Evolutionary conservation across 2,888 invertebrate species (phyloP).

Genomic region (Drosophila kokeensis): DNA sequence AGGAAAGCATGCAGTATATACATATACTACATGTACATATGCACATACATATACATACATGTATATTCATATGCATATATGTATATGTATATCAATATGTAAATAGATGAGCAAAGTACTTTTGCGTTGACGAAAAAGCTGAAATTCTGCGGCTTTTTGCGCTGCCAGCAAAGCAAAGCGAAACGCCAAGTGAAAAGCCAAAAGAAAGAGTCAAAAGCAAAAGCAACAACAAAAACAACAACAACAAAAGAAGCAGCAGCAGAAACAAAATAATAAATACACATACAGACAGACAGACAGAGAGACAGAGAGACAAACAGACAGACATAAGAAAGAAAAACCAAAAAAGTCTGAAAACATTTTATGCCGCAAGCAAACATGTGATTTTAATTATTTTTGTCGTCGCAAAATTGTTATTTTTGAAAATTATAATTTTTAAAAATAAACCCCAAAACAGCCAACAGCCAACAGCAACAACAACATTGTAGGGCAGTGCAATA

Average conservation of each 20-base stretch:
- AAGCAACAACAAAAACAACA: slow-evolving; percentile 17
- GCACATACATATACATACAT: background rate
- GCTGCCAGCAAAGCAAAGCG: slow-evolving; percentile 77
- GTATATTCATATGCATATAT: slow-evolving; percentile 4
- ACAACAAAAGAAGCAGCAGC: slow-evolving; percentile 6
- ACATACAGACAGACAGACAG: background rate
- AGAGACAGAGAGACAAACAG: background rate
- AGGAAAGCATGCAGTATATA: background rate
- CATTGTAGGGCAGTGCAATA: slow-evolving; percentile 47
- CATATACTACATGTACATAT: background rate
- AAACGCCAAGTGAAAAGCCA: slow-evolving; percentile 67
- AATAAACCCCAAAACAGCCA: slow-evolving; percentile 54
- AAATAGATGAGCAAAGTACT: slow-evolving; percentile 30
- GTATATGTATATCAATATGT: slow-evolving; percentile 30
- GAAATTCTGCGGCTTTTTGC: slow-evolving; percentile 55
- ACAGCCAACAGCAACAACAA: slow-evolving; percentile 3
- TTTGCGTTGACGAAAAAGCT: slow-evolving; percentile 41
- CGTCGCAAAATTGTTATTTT: slow-evolving; percentile 78
- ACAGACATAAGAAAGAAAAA: slow-evolving; percentile 30
- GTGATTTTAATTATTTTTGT: slow-evolving; percentile 81
- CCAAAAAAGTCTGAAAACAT: slow-evolving; percentile 56
- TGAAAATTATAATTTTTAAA: slow-evolving; percentile 79
- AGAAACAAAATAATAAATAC: slow-evolving; percentile 47
- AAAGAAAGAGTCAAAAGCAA: slow-evolving; percentile 21
- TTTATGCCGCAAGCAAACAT: slow-evolving; percentile 81